These are phyloP conservation scores for Nerophis lumbriciformis DNA, from an alignment of 2,113 vertebrate genomes.

Conservation along the genomic window DNA sequence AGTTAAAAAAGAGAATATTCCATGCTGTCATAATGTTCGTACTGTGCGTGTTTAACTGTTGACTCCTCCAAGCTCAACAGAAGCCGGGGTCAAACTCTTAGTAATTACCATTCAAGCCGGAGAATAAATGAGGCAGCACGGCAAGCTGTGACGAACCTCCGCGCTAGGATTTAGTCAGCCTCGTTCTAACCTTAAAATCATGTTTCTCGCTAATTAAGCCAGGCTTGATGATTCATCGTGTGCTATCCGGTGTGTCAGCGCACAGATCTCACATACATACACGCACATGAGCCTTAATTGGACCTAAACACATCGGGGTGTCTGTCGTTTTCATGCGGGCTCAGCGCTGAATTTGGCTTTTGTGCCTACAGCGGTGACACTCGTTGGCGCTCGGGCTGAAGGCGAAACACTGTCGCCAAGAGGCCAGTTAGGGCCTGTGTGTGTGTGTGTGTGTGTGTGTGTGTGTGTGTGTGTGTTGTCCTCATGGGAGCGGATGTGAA, in stretches of 20 bases:
- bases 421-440: conserved; percentile 30
- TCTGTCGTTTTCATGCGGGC: conserved; percentile 32
- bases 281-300: conserved; percentile 54
- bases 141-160: conserved; percentile 16
- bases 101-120: conserved; percentile 44
- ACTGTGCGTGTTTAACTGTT: conserved; percentile 15
- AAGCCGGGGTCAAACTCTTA: conserved; percentile 38
- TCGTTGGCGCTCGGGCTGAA: conserved; percentile 40
- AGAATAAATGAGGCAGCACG: conserved; percentile 40
- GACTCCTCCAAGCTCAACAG: conserved; percentile 18
- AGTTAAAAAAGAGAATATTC: background rate
- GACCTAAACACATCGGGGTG: conserved; percentile 43
- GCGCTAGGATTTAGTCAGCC: conserved; percentile 31
- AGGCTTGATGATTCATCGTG: conserved; percentile 43
- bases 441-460: background rate
- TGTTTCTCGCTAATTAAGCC: conserved; percentile 58
- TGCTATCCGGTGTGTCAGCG: conserved; percentile 41
- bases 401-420: conserved; percentile 40
- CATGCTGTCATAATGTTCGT: background rate
- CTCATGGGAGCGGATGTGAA: conserved; percentile 46
- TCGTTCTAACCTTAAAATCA: conserved; percentile 39
- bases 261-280: conserved; percentile 34
- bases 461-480: conserved; percentile 4
- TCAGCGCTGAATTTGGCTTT: conserved; percentile 29
- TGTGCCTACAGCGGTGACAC: conserved; percentile 33